phyloP scores from a whole-genome alignment of 2,797 vertebrate genomes.

The Semaprochilodus insignis region DNA sequence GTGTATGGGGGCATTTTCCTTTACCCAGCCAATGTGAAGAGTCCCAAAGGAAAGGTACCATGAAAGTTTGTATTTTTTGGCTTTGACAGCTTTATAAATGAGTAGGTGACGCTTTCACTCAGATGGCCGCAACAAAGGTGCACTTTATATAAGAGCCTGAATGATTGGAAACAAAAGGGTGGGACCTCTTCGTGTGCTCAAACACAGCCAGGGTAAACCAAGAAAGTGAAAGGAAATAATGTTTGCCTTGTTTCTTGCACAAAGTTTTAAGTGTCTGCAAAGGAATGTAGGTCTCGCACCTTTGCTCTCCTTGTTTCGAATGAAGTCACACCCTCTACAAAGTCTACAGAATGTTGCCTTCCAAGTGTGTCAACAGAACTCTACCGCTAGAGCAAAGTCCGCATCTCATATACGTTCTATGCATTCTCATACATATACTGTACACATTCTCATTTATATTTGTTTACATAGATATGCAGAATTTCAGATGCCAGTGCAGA shows the following conservation, averaged over 20 bases:
- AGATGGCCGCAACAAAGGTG: background rate
- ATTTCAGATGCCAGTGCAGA: background rate
- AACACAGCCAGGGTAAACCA: background rate
- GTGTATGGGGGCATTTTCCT: constrained; percentile 97
- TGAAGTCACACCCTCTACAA: constrained; percentile 18
- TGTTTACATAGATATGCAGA: background rate
- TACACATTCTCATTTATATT: no score
- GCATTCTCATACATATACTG: no score
- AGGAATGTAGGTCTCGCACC: background rate
- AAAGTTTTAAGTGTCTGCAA: background rate
- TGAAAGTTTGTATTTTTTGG: background rate
- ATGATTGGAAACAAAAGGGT: background rate
- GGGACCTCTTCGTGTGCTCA: background rate
- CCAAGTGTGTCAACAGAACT: background rate
- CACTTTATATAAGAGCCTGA: background rate
- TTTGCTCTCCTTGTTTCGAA: background rate
- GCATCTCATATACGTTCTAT: background rate
- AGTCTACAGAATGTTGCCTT: constrained; percentile 5
- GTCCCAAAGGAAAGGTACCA: constrained; percentile 93
- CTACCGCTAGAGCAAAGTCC: background rate
- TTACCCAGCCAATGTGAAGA: constrained; percentile 94
- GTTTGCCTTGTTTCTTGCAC: background rate
- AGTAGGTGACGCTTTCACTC: background rate
- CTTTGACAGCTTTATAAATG: no score
- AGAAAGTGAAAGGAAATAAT: background rate